A percentile compares a stretch with the other conserved stretches of the same genome.
Conservation (phyloP, 1,140 invertebrate species). For the Microplitis mediator region DNA sequence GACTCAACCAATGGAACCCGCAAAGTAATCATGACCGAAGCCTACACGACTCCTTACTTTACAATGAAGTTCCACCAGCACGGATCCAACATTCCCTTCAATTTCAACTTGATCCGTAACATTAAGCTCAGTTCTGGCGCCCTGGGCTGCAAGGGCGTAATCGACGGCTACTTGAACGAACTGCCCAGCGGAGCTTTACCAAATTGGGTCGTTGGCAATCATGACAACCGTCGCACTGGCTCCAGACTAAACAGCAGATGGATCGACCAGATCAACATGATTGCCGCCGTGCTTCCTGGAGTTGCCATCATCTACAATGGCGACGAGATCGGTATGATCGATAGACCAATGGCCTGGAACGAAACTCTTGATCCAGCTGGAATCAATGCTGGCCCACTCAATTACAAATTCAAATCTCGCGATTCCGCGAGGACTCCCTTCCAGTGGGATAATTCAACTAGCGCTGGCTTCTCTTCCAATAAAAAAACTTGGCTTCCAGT, state of each 20-base stretch:
- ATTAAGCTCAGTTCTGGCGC: slow-evolving; percentile 64
- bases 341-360: slow-evolving; percentile 62
- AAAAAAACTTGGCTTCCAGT: slow-evolving; percentile 70
- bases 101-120: slow-evolving; percentile 65
- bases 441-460: slow-evolving; percentile 65
- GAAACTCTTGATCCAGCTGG: slow-evolving; percentile 62
- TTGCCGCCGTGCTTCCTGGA: slow-evolving; percentile 73
- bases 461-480: slow-evolving; percentile 63
- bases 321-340: slow-evolving; percentile 75
- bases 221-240: slow-evolving; percentile 43
- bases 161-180: slow-evolving; percentile 65
- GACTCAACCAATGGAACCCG: slow-evolving; percentile 44
- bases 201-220: slow-evolving; percentile 67
- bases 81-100: slow-evolving; percentile 67
- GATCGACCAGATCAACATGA: slow-evolving; percentile 72
- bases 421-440: slow-evolving; percentile 68
- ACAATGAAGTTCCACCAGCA: slow-evolving; percentile 70
- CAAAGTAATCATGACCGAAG: slow-evolving; percentile 70
- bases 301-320: slow-evolving; percentile 79
- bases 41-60: slow-evolving; percentile 63
- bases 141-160: slow-evolving; percentile 58
- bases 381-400: slow-evolving; percentile 54
- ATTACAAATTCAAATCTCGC: slow-evolving; percentile 58
- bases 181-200: slow-evolving; percentile 61
- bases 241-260: slow-evolving; percentile 65